phyloP scores from a whole-genome alignment of 2,113 vertebrate species.

The Leucosticte australis region DNA sequence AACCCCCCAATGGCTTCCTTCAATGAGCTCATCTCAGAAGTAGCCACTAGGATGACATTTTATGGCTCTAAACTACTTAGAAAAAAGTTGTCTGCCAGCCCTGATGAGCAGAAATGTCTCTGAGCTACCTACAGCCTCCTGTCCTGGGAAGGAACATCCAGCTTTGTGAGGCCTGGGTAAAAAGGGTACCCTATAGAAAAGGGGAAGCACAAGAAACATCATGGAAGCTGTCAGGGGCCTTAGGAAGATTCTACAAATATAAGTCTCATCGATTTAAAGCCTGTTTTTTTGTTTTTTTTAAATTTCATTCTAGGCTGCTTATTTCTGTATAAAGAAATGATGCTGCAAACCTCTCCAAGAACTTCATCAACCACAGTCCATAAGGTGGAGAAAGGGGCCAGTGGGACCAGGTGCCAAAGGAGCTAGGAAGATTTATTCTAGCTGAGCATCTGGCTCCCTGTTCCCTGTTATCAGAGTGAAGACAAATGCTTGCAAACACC shows the following conservation, averaged over 20 bases:
- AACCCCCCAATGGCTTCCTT: not conserved
- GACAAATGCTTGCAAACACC: slow-evolving; percentile 9
- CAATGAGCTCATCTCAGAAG: not conserved
- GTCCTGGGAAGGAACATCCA: not conserved
- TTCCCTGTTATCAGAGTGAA: not conserved
- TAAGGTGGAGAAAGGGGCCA: not conserved
- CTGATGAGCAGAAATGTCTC: not conserved
- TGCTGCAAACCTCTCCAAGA: not conserved
- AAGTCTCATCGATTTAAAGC: not conserved
- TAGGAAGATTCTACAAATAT: not conserved
- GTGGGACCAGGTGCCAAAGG: not conserved
- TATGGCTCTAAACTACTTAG: not conserved
- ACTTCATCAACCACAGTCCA: not conserved
- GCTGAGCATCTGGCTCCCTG: not conserved
- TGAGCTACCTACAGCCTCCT: not conserved
- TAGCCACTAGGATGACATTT: not conserved
- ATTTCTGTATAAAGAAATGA: not conserved
- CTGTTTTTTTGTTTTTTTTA: no score
- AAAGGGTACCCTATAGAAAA: not conserved
- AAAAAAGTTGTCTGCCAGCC: not conserved
- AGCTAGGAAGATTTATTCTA: not conserved
- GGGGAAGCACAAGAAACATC: not conserved
- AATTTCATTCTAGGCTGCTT: not conserved
- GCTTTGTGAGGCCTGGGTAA: not conserved
- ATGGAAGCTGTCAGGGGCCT: not conserved